These are phyloP conservation scores for Dicyrtoma fusca DNA, from an alignment of 2,888 invertebrate species.

Conservation along the genomic window DNA sequence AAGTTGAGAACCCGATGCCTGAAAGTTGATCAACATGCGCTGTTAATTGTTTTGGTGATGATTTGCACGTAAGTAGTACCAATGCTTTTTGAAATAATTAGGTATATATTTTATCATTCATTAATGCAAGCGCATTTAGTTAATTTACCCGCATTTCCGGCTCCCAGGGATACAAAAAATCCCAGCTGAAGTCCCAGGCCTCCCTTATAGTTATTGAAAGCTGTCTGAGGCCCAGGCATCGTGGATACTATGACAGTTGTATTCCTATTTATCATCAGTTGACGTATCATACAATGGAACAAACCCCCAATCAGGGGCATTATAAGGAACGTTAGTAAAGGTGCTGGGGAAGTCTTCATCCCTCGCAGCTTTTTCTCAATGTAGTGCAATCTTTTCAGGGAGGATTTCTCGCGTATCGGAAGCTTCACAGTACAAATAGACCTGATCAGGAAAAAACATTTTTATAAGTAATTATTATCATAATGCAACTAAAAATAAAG, in stretches of 20 bases:
- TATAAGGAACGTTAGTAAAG: not conserved
- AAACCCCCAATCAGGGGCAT: not conserved
- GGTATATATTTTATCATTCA: too few relatives aligned
- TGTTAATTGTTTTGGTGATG: too few relatives aligned
- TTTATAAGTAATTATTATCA: not conserved
- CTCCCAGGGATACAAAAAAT: constrained; percentile 7
- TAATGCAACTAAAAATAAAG: not conserved
- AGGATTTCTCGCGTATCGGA: not conserved
- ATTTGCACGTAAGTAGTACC: too few relatives aligned
- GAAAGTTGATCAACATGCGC: not conserved
- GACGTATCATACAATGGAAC: not conserved
- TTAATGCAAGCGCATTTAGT: not conserved
- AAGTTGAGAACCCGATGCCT: constrained; percentile 15
- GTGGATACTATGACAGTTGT: not conserved
- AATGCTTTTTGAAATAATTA: too few relatives aligned
- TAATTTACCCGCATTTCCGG: constrained; percentile 10
- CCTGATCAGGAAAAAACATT: not conserved
- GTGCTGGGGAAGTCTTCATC: constrained; percentile 1
- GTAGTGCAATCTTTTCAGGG: not conserved
- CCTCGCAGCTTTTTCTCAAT: constrained; percentile 7
- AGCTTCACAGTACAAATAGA: constrained; percentile 14
- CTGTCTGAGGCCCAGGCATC: constrained; percentile 17
- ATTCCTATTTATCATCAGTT: not conserved
- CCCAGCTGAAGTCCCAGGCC: not conserved
- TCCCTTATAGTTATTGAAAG: not conserved